Base-by-base conservation (phyloP, 2,797 vertebrate species). In the Tympanoctomys barrerae region DNA sequence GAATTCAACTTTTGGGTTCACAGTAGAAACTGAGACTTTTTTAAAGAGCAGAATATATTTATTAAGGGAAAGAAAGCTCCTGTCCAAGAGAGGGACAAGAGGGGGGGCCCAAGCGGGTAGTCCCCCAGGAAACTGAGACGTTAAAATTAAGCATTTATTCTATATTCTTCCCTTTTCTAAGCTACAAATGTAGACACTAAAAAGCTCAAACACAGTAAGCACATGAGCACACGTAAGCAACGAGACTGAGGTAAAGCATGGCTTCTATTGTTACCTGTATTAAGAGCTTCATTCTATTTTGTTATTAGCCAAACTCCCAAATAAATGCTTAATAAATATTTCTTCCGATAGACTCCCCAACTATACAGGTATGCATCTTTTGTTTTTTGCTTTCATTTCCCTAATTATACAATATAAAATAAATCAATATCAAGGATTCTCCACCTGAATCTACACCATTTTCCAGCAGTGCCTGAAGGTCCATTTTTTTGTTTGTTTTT, bases 131-230 rank as follows among this genome's bases (percentile, higher is more conserved):
- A 94, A 79, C 36, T 2, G 11, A 96, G 33, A 73, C 33, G 91
- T 90, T 77, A 79, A 94, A 83, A 89, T 92, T 79, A 96, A 79
- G n/a, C 39, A 54, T 68, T 90, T 71, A 46, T 91, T 96, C 77
- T 71, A 90, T 49, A 68, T 89, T 80, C 49, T 90, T 92, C 36
- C 78, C 83, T 89, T 82, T n/a, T 28, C 85, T 83, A 90, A 82
- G 54, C 36, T 59, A 22, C 18, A 87, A 66, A 92, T 94, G 77
- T 11, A 52, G 24, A 87, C 68, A 81, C 12, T 11, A 18, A n/a
- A 90, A 94, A n/a, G n/a, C 61, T 21, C 94, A 68, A 52, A 31
- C 83, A 84, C 8, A 26, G 24, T 82, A 87, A 89, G 21, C 21
- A 59, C 28, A 9, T 54, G 42, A 94, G 26, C 39, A 28, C 21